Conservation (phyloP, 1,140 invertebrate species). For the Triops cancriformis region DNA sequence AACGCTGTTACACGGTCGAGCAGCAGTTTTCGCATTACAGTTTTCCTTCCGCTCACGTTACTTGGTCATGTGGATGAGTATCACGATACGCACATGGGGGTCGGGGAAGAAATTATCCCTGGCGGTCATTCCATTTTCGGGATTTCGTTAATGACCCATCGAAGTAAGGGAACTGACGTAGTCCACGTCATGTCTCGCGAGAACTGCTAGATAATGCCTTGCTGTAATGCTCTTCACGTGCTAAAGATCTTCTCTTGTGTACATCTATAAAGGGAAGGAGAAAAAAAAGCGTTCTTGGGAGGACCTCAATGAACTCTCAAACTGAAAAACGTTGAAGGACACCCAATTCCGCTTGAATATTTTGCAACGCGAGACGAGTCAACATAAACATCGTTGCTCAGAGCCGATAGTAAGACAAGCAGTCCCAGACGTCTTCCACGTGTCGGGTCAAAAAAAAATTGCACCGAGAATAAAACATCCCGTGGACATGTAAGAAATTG, state of each 20-base stretch:
- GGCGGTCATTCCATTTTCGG: neutral
- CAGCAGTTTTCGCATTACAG: neutral
- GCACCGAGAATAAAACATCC: neutral
- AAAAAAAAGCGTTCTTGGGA: neutral
- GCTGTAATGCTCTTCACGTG: neutral
- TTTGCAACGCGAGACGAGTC: neutral
- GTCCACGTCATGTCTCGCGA: neutral
- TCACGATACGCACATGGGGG: neutral
- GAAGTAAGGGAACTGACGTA: neutral
- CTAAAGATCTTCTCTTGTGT: neutral
- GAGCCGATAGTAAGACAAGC: neutral
- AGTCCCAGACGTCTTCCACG: neutral
- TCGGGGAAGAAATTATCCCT: neutral
- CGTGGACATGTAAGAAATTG: neutral
- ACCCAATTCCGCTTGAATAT: neutral
- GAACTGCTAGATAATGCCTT: neutral
- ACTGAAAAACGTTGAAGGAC: neutral
- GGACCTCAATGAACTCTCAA: neutral
- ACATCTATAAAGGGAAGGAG: neutral
- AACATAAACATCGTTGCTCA: neutral
- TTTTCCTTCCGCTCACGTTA: neutral
- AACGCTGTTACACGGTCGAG: neutral
- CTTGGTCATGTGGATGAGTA: neutral
- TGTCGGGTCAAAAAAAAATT: neutral
- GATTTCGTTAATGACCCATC: slow-evolving; percentile 7